phyloP scores from a whole-genome alignment of 2,888 invertebrate species.

The Ernsta delagoae region DNA sequence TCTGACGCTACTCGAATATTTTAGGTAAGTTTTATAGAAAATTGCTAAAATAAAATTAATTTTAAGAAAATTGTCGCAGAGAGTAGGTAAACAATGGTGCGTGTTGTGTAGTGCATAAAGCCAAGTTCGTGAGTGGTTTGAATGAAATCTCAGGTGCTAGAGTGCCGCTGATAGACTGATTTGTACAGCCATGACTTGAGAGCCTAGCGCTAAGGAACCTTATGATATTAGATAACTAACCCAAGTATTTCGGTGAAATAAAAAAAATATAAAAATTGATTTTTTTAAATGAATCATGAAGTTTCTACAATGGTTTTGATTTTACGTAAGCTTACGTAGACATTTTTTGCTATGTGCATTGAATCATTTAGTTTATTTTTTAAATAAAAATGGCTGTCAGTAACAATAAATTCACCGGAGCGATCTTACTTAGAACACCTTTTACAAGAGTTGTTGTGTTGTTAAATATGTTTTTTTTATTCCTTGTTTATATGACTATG shows the following conservation, averaged over 20 bases:
- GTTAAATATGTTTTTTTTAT: constrained; percentile 75
- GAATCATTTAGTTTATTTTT: no score
- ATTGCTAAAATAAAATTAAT: neutral
- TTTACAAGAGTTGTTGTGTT: constrained; percentile 70
- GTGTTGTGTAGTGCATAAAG: constrained; percentile 27
- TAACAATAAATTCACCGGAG: constrained; percentile 3
- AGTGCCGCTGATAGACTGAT: constrained; percentile 77
- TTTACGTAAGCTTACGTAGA: neutral
- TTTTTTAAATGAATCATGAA: neutral
- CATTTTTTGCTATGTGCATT: no score
- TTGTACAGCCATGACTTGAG: constrained; percentile 78
- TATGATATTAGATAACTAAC: no score
- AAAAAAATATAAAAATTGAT: neutral
- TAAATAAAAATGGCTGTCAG: neutral
- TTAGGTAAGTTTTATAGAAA: neutral
- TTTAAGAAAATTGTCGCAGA: neutral
- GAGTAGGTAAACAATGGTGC: constrained; percentile 13
- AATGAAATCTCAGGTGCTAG: constrained; percentile 66
- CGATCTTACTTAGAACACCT: constrained; percentile 2
- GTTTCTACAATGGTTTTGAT: neutral
- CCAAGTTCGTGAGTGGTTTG: constrained; percentile 17
- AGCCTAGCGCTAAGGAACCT: constrained; percentile 44
- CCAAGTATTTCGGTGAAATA: neutral
- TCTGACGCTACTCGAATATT: constrained; percentile 1
- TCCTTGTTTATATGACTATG: constrained; percentile 70